phyloP scores from a whole-genome alignment of 2,113 vertebrate species.

The Ictalurus punctatus region DNA sequence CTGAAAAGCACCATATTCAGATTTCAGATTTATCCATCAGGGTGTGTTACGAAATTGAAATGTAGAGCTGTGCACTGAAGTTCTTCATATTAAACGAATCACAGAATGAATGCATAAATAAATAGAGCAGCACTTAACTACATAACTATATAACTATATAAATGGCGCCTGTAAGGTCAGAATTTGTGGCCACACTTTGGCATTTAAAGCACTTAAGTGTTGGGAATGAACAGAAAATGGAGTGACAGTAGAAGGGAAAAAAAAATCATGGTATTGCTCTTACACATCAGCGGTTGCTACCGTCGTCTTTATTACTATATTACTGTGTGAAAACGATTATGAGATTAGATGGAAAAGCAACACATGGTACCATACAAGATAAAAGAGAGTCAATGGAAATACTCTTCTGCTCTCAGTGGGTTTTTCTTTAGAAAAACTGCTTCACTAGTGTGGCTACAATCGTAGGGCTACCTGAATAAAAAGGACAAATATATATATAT shows the following conservation, averaged over 20 bases:
- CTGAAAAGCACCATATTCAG: background rate
- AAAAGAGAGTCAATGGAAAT: background rate
- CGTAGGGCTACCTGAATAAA: background rate
- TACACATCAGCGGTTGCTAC: background rate
- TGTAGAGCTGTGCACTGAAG: conserved; percentile 7
- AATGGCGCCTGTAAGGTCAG: background rate
- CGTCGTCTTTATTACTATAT: background rate
- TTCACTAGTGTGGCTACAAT: background rate
- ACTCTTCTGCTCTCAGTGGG: background rate
- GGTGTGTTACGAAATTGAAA: background rate
- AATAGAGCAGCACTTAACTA: background rate
- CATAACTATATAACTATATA: background rate
- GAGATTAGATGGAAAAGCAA: background rate
- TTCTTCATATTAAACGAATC: background rate
- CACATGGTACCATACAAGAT: background rate
- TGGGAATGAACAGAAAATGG: background rate
- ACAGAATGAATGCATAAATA: background rate
- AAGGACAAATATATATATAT: background rate
- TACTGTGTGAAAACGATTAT: background rate
- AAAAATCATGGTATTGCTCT: conserved; percentile 1
- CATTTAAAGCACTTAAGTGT: conserved; percentile 19
- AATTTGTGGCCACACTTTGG: background rate
- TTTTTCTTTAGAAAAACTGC: background rate
- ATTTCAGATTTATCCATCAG: background rate
- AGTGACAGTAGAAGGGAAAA: background rate